Conservation (phyloP, 1,140 invertebrate species). For the Leptinotarsa texana region DNA sequence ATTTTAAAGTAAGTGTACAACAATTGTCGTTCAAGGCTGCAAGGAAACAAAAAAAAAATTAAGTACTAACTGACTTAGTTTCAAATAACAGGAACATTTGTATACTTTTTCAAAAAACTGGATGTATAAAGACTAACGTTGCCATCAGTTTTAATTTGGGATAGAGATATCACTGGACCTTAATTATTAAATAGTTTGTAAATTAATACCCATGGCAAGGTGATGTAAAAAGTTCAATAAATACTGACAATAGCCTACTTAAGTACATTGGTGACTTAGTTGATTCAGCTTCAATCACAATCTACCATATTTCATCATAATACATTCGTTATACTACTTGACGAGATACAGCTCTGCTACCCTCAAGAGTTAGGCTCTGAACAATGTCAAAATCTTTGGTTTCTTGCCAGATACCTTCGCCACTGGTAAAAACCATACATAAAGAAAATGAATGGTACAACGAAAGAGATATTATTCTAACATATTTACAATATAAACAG, state of each 20-base stretch:
- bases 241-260: constrained; percentile 41
- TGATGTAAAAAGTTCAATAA: constrained; percentile 33
- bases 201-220: constrained; percentile 28
- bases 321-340: constrained; percentile 47
- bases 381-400: constrained; percentile 52
- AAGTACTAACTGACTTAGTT: constrained; percentile 56
- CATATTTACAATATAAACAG: constrained; percentile 48
- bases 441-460: constrained; percentile 22
- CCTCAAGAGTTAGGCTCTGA: constrained; percentile 41
- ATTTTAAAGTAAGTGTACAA: constrained; percentile 48
- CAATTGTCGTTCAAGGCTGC: constrained; percentile 35
- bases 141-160: constrained; percentile 24
- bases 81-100: constrained; percentile 58
- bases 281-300: constrained; percentile 52
- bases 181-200: constrained; percentile 23
- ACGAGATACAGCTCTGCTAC: constrained; percentile 37
- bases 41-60: constrained; percentile 13
- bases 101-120: constrained; percentile 54
- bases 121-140: constrained; percentile 27
- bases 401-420: constrained; percentile 37
- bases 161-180: constrained; percentile 35
- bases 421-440: constrained; percentile 30
- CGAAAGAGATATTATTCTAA: constrained; percentile 28
- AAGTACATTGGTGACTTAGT: constrained; percentile 52
- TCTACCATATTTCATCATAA: constrained; percentile 44